These are phyloP conservation scores for Cosmopolites sordidus DNA, from an alignment of 2,888 invertebrate species.

Conservation along the genomic window DNA sequence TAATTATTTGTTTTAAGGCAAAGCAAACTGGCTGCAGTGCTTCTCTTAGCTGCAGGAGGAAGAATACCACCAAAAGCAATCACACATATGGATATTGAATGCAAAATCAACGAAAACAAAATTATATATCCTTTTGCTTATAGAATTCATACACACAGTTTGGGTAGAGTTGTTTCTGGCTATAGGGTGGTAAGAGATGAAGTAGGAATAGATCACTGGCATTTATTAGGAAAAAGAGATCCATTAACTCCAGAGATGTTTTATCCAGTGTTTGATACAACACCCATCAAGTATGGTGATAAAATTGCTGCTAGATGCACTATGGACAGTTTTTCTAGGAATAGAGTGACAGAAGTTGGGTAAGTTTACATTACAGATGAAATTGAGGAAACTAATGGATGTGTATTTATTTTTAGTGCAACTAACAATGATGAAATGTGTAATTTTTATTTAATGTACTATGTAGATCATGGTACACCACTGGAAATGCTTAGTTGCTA, in stretches of 20 bases:
- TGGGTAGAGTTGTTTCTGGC: conserved; percentile 82
- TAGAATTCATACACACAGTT: conserved; percentile 87
- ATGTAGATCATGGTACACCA: conserved; percentile 72
- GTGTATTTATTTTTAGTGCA: conserved; percentile 51
- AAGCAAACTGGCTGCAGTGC: conserved; percentile 85
- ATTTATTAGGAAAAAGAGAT: conserved; percentile 77
- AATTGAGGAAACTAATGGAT: no score
- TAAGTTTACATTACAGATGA: conserved; percentile 16
- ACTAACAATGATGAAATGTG: conserved; percentile 93
- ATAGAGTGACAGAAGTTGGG: conserved; percentile 37
- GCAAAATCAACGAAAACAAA: conserved; percentile 73
- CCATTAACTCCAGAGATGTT: conserved; percentile 93
- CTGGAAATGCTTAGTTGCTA: conserved; percentile 79
- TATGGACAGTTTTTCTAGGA: conserved; percentile 55
- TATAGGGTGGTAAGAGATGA: conserved; percentile 64
- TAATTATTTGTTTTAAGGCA: conserved; percentile 52
- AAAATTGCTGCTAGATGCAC: conserved; percentile 87
- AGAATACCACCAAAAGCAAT: conserved; percentile 62
- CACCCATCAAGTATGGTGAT: conserved; percentile 66
- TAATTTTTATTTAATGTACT: conserved; percentile 93
- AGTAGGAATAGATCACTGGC: conserved; percentile 66
- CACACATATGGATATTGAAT: conserved; percentile 90
- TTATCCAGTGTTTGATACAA: conserved; percentile 68
- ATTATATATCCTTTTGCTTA: conserved; percentile 92
- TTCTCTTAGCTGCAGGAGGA: conserved; percentile 85